phyloP scores from a whole-genome alignment of 2,113 vertebrate genomes.

The Chloroceryle aenea region DNA sequence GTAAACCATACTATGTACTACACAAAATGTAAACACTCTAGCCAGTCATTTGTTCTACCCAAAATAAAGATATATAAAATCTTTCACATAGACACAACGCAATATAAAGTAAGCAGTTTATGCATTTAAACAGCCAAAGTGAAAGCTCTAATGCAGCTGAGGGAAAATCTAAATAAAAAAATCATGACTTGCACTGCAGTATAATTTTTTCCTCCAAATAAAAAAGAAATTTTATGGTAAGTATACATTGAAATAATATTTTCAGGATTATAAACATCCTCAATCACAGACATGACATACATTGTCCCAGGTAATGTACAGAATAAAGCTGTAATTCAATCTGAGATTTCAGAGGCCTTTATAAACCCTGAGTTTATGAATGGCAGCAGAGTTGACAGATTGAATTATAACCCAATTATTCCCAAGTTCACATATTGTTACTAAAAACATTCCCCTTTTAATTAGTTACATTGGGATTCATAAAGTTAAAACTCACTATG shows the following conservation, averaged over 20 bases:
- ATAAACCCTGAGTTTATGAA: constrained; percentile 46
- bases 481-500: not conserved
- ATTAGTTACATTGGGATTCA: constrained; percentile 37
- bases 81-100: not conserved
- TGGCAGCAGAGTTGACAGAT: constrained; percentile 21
- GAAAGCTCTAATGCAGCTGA: not conserved
- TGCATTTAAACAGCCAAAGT: not conserved
- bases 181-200: not conserved
- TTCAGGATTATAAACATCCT: constrained; percentile 7
- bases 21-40: not conserved
- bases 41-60: not conserved
- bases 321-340: constrained; percentile 43
- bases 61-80: not conserved
- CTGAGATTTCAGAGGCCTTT: constrained; percentile 18
- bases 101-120: not conserved
- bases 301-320: constrained; percentile 1
- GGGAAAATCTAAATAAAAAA: not conserved
- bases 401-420: constrained; percentile 53
- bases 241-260: not conserved
- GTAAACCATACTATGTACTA: not conserved
- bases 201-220: not conserved
- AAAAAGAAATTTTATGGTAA: not conserved
- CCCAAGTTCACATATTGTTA: not conserved
- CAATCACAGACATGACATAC: constrained; percentile 3
- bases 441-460: constrained; percentile 38